These are phyloP conservation scores for Polyommatus iphigenia DNA, from an alignment of 2,888 invertebrate genomes.

Conservation along the genomic window DNA sequence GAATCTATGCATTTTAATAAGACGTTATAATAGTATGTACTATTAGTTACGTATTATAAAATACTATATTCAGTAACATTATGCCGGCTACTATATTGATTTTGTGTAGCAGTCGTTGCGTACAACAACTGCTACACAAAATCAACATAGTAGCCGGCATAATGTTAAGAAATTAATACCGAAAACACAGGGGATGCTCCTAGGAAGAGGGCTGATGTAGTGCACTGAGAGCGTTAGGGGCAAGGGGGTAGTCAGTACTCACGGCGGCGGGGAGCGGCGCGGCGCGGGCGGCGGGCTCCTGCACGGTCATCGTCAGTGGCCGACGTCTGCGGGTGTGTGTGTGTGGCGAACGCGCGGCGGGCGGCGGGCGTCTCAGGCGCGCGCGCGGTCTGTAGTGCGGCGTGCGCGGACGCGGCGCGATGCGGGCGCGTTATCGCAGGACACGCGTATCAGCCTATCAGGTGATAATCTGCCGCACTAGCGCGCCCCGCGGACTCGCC, in stretches of 20 bases:
- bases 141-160: neutral
- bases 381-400: neutral
- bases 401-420: neutral
- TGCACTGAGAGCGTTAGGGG: neutral
- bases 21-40: neutral
- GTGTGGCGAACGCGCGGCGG: neutral
- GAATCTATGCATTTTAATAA: neutral
- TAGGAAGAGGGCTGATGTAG: too few species aligned
- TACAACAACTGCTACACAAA: neutral
- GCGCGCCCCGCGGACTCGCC: neutral
- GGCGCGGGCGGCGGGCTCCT: slow-evolving; percentile 9
- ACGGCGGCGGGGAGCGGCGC: neutral
- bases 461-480: neutral
- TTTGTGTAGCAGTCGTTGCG: too few species aligned
- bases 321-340: neutral
- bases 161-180: too few species aligned
- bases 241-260: neutral
- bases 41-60: neutral
- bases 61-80: too few species aligned
- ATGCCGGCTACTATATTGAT: too few species aligned
- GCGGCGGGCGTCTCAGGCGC: neutral
- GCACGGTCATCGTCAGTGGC: neutral
- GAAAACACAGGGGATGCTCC: too few species aligned
- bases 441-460: neutral
- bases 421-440: slow-evolving; percentile 7